A percentile compares a stretch with the other conserved stretches of the same genome.
These are phyloP conservation scores for Paraplagusia blochii DNA, from an alignment of 2,113 vertebrate species.

Conservation along the genomic window DNA sequence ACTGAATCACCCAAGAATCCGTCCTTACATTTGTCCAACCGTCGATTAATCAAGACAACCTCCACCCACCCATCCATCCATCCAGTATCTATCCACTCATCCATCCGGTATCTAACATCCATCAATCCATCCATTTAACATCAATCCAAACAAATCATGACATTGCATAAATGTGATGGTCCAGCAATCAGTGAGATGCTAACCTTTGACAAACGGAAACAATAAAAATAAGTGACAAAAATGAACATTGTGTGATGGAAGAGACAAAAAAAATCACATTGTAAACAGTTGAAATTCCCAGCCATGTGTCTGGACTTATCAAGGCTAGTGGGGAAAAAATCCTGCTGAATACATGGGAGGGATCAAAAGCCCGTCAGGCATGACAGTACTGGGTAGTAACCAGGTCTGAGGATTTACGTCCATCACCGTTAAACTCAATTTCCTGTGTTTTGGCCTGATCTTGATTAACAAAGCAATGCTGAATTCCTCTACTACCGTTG, in stretches of 20 bases:
- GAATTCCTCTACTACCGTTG: conserved; percentile 20
- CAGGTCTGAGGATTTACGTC: conserved; percentile 72
- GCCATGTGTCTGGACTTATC: conserved; percentile 53
- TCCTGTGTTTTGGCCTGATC: conserved; percentile 58
- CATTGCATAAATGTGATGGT: too few species aligned
- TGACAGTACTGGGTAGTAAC: conserved; percentile 59
- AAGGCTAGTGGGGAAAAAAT: conserved; percentile 38
- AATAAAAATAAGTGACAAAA: conserved; percentile 4
- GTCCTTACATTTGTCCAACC: too few species aligned
- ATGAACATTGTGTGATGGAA: conserved; percentile 5
- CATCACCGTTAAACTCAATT: conserved; percentile 64
- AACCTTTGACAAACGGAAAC: too few species aligned
- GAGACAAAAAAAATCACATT: not conserved
- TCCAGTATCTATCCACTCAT: too few species aligned
- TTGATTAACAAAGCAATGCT: conserved; percentile 39
- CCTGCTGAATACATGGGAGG: conserved; percentile 50
- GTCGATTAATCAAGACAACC: too few species aligned
- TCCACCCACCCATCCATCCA: too few species aligned
- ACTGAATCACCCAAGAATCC: too few species aligned
- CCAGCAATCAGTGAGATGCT: too few species aligned
- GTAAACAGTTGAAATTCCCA: conserved; percentile 39
- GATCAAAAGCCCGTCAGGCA: conserved; percentile 64
- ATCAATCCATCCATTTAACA: too few species aligned
- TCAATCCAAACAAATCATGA: too few species aligned
- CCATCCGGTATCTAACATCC: too few species aligned